Conservation (phyloP, 2,797 vertebrate species). For the Botia kubotai region DNA sequence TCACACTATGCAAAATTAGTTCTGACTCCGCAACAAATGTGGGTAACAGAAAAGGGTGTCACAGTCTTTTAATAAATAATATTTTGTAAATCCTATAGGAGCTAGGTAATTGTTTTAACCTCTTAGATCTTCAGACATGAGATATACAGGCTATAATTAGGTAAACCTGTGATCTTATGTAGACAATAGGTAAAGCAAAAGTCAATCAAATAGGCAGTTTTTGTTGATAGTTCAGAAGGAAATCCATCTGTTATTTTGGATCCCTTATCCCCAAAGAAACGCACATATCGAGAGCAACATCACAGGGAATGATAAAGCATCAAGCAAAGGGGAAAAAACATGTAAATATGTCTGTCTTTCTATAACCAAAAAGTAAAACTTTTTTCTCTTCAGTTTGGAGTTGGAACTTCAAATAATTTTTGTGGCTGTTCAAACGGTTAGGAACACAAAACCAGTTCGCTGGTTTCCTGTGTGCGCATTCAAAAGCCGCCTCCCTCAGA, state of each 20-base stretch:
- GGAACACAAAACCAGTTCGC: slow-evolving; percentile 75
- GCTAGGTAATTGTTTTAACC: too few species aligned
- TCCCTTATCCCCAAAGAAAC: slow-evolving; percentile 19
- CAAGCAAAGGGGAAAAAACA: slow-evolving; percentile 56
- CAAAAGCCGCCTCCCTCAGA: slow-evolving; percentile 82
- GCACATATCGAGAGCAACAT: slow-evolving; percentile 66
- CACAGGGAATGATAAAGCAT: slow-evolving; percentile 83
- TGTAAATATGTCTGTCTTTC: slow-evolving; percentile 72
- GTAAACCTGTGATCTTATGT: background rate
- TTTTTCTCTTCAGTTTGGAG: slow-evolving; percentile 77
- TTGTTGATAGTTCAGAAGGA: slow-evolving; percentile 19
- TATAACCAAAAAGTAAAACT: slow-evolving; percentile 69
- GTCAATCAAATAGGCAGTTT: slow-evolving; percentile 19
- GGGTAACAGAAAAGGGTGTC: background rate
- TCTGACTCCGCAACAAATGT: background rate
- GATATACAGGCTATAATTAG: background rate
- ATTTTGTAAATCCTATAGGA: too few species aligned
- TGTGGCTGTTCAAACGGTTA: slow-evolving; percentile 79
- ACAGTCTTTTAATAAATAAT: background rate
- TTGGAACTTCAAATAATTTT: slow-evolving; percentile 83
- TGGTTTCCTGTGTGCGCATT: slow-evolving; percentile 72
- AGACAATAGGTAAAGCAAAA: background rate
- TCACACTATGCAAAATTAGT: too few species aligned
- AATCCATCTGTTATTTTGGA: slow-evolving; percentile 23
- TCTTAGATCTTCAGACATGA: background rate